Evolutionary conservation across 2,888 invertebrate species (phyloP).

Genomic region (Hirtodrosophila duncani): DNA sequence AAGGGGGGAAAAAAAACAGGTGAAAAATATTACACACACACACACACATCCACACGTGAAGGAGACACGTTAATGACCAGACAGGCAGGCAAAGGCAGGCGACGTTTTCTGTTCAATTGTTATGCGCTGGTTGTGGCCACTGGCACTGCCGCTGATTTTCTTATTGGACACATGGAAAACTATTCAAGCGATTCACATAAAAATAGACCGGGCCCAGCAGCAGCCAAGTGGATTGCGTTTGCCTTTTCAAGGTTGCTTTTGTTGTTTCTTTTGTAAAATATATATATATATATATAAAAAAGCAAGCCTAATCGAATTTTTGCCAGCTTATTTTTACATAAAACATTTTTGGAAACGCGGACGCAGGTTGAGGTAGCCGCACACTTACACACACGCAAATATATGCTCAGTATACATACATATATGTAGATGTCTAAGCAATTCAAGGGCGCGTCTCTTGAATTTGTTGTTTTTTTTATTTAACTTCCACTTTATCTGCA

Average conservation of each 20-base stretch:
- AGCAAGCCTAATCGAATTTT: slow-evolving; percentile 55
- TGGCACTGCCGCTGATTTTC: slow-evolving; percentile 35
- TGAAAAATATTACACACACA: too few species aligned
- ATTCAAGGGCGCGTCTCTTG: slow-evolving; percentile 62
- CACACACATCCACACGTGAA: slow-evolving; percentile 1
- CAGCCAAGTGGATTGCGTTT: too few species aligned
- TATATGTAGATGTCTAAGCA: too few species aligned
- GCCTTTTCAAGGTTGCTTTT: slow-evolving; percentile 65
- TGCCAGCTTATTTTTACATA: slow-evolving; percentile 55
- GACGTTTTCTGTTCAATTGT: slow-evolving; percentile 61
- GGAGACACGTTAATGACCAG: slow-evolving; percentile 48
- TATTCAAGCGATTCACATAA: slow-evolving; percentile 45
- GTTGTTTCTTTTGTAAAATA: slow-evolving; percentile 32
- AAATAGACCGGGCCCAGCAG: too few species aligned
- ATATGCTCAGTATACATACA: slow-evolving; percentile 25
- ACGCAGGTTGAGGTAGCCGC: slow-evolving; percentile 12
- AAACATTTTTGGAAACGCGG: slow-evolving; percentile 61
- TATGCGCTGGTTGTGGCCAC: slow-evolving; percentile 27
- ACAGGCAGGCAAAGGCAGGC: too few species aligned
- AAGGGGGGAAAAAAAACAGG: too few species aligned
- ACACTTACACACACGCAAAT: slow-evolving; percentile 3
- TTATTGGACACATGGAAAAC: slow-evolving; percentile 57
- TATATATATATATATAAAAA: neutral
- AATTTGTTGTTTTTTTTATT: slow-evolving; percentile 20
- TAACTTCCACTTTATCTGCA: slow-evolving; percentile 9